These are phyloP conservation scores for Dunckerocampus dactyliophorus DNA, from an alignment of 2,113 vertebrate species.

Conservation along the genomic window DNA sequence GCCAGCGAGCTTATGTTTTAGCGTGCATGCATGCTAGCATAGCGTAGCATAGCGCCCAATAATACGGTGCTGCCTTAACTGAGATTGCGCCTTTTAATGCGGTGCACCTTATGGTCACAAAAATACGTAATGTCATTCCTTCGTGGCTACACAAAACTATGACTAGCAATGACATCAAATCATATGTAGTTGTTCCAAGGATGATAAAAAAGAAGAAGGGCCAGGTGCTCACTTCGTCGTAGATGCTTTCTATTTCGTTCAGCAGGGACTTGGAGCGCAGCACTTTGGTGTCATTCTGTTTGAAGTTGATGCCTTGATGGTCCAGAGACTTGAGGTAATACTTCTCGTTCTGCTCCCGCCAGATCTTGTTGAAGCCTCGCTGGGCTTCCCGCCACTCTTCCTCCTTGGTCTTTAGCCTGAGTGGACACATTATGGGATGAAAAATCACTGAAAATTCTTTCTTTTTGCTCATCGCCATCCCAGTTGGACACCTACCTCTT, in stretches of 20 bases:
- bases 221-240: slow-evolving; percentile 84
- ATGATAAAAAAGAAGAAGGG: not conserved
- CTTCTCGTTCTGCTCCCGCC: slow-evolving; percentile 98
- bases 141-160: no score
- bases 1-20: no score
- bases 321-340: slow-evolving; percentile 99
- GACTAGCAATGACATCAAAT: not conserved
- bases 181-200: not conserved
- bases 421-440: not conserved
- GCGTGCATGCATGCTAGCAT: no score
- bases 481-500: slow-evolving; percentile 79
- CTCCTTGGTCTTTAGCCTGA: slow-evolving; percentile 95
- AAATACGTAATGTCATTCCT: no score
- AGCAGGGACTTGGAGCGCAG: slow-evolving; percentile 95
- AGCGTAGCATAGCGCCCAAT: no score
- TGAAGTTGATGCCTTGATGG: slow-evolving; percentile 99
- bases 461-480: no score
- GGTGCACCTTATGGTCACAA: no score
- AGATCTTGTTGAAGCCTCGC: slow-evolving; percentile 97
- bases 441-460: not conserved
- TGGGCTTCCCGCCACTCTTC: slow-evolving; percentile 99
- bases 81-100: no score
- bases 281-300: slow-evolving; percentile 98
- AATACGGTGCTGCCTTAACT: no score
- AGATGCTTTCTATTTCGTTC: slow-evolving; percentile 97